phyloP scores from a whole-genome alignment of 2,888 invertebrate genomes.

The Drosophila flavopinicola region DNA sequence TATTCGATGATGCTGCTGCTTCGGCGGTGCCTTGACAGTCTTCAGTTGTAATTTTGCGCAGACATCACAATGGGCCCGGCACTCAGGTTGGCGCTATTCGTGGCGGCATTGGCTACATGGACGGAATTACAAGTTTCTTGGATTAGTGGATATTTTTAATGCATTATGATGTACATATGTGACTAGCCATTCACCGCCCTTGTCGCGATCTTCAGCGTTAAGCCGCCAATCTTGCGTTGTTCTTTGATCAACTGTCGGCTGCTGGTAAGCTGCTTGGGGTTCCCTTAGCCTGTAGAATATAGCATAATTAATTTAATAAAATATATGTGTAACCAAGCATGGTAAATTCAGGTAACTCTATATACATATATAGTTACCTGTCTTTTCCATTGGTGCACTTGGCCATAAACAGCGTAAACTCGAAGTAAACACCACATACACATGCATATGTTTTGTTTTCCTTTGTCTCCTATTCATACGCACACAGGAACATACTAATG shows the following conservation, averaged over 20 bases:
- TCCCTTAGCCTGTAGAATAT: too few species aligned
- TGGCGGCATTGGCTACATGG: conserved; percentile 67
- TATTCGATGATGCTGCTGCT: conserved; percentile 76
- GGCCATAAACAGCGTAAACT: too few species aligned
- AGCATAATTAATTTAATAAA: too few species aligned
- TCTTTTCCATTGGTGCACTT: too few species aligned
- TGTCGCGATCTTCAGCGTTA: conserved; percentile 82
- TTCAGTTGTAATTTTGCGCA: conserved; percentile 83
- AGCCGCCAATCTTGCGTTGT: conserved; percentile 82
- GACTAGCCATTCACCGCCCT: conserved; percentile 82
- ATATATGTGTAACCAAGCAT: too few species aligned
- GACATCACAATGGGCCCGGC: conserved; percentile 84
- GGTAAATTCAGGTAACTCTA: too few species aligned
- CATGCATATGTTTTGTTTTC: too few species aligned
- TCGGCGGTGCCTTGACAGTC: conserved; percentile 77
- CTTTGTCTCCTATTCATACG: too few species aligned
- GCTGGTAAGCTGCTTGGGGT: conserved; percentile 80
- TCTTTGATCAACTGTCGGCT: conserved; percentile 80
- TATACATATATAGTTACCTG: too few species aligned
- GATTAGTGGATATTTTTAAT: neutral
- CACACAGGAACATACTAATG: too few species aligned
- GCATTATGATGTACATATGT: neutral
- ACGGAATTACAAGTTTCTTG: neutral
- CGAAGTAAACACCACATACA: too few species aligned
- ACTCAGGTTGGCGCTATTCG: conserved; percentile 78